Conservation (phyloP, 2,888 invertebrate species). For the Hyles lineata region DNA sequence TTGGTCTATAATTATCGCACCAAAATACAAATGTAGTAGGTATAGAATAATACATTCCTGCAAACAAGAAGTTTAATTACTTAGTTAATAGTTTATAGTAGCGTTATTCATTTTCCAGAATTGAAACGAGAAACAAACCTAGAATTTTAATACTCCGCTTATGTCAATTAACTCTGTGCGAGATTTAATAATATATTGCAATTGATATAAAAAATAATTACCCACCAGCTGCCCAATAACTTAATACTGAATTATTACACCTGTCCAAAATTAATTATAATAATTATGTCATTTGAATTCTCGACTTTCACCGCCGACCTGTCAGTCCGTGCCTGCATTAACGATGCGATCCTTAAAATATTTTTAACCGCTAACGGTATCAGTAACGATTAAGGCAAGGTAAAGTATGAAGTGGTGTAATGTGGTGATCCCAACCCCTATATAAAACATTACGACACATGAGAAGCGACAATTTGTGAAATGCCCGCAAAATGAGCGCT, state of each 20-base stretch:
- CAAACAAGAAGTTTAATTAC: too few species aligned
- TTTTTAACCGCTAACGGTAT: constrained; percentile 43
- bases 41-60: too few species aligned
- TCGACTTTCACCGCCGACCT: constrained; percentile 4
- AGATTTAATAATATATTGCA: background rate
- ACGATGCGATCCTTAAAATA: constrained; percentile 22
- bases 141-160: too few species aligned
- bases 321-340: background rate
- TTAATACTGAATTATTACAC: background rate
- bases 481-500: constrained; percentile 66
- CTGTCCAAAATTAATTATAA: background rate
- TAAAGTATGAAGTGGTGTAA: constrained; percentile 44
- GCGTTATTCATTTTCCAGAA: too few species aligned
- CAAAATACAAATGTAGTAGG: too few species aligned
- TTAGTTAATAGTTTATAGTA: too few species aligned
- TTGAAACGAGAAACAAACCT: too few species aligned
- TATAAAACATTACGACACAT: constrained; percentile 62
- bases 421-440: constrained; percentile 66
- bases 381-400: constrained; percentile 65
- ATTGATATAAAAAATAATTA: background rate
- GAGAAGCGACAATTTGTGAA: constrained; percentile 57
- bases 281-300: constrained; percentile 14
- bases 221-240: background rate
- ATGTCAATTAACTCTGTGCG: too few species aligned
- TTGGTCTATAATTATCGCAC: too few species aligned